Conservation (phyloP, 2,888 invertebrate genomes). For the Bhutanitis thaidina region DNA sequence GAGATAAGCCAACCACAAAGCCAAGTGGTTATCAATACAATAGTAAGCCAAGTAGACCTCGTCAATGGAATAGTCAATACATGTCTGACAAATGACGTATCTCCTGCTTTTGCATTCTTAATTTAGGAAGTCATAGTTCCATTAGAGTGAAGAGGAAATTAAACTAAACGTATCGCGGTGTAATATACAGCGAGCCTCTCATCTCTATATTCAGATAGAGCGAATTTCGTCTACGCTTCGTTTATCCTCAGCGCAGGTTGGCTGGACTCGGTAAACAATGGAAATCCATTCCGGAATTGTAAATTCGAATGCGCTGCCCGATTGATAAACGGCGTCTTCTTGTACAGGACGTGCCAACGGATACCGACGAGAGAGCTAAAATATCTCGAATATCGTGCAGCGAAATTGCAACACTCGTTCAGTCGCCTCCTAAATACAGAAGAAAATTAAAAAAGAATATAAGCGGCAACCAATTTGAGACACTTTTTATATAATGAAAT, state of each 20-base stretch:
- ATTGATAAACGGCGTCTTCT: slow-evolving; percentile 20
- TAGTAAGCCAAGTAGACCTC: too few relatives aligned
- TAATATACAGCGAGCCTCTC: neutral
- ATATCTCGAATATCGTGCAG: slow-evolving; percentile 10
- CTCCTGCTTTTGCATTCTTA: too few relatives aligned
- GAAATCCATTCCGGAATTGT: slow-evolving; percentile 23
- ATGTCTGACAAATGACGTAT: too few relatives aligned
- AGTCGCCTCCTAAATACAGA: too few relatives aligned
- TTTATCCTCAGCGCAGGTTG: slow-evolving; percentile 23
- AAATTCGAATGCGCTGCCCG: slow-evolving; percentile 22
- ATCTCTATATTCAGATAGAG: slow-evolving; percentile 7
- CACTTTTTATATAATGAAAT: too few relatives aligned
- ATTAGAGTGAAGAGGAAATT: too few relatives aligned
- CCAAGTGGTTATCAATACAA: too few relatives aligned
- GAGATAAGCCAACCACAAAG: too few relatives aligned
- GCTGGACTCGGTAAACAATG: slow-evolving; percentile 26
- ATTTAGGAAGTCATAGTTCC: too few relatives aligned
- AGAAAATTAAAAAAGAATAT: too few relatives aligned
- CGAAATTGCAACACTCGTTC: neutral
- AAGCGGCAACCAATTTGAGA: too few relatives aligned
- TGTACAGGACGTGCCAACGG: slow-evolving; percentile 4
- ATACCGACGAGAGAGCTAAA: slow-evolving; percentile 10
- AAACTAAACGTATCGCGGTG: neutral
- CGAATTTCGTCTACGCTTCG: slow-evolving; percentile 22
- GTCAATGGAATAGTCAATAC: too few relatives aligned